A percentile compares a stretch with the other conserved stretches of the same genome.
Conservation (phyloP, 2,888 invertebrate species). For the Andricus quercusramuli region DNA sequence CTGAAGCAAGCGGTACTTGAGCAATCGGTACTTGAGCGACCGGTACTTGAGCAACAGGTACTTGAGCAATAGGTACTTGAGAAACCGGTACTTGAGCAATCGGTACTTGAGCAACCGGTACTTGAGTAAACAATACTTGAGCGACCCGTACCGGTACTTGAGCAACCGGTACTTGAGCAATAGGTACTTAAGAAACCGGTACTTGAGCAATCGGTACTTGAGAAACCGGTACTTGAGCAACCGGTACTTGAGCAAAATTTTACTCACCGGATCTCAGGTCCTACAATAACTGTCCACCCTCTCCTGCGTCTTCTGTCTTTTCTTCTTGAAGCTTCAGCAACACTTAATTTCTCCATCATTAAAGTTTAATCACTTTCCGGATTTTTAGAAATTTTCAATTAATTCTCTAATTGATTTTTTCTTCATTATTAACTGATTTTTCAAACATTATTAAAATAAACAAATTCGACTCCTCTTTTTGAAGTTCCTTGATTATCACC, state of each 20-base stretch:
- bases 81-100: not conserved
- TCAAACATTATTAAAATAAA: not conserved
- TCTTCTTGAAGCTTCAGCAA: slow-evolving; percentile 71
- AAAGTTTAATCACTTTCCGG: slow-evolving; percentile 13
- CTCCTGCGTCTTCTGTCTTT: slow-evolving; percentile 81
- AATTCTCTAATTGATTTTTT: not conserved
- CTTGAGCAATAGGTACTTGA: not conserved
- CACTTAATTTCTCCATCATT: slow-evolving; percentile 73
- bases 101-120: too few species aligned
- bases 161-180: not conserved
- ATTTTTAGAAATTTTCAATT: not conserved
- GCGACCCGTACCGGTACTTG: too few species aligned
- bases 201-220: too few species aligned
- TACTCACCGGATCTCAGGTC: slow-evolving; percentile 86
- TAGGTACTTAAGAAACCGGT: too few species aligned
- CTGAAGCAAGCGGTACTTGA: too few species aligned
- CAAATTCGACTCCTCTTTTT: not conserved
- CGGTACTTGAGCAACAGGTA: too few species aligned
- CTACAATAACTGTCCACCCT: slow-evolving; percentile 88
- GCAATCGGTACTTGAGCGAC: too few species aligned
- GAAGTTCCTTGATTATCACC: not conserved
- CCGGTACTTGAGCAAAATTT: not conserved
- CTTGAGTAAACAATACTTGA: too few species aligned
- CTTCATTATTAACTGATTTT: not conserved
- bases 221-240: too few species aligned